These are phyloP conservation scores for Oligia strigilis DNA, from an alignment of 2,888 invertebrate species.

Conservation along the genomic window DNA sequence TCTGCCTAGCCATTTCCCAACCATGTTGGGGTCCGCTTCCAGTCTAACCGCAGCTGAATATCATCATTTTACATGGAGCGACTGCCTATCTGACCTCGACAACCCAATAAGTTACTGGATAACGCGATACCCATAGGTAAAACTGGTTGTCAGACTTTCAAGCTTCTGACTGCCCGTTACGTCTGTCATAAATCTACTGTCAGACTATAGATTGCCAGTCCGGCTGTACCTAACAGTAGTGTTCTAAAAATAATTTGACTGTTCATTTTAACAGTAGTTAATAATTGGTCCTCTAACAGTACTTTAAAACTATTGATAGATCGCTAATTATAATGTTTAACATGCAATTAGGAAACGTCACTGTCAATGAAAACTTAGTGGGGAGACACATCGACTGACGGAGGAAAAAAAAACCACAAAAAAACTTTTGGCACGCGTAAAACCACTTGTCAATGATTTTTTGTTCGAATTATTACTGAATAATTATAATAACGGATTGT, in stretches of 20 bases:
- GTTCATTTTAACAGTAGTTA: constrained; percentile 56
- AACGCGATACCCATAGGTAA: not conserved
- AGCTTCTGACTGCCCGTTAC: not conserved
- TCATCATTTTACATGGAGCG: not conserved
- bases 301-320: constrained; percentile 63
- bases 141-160: not conserved
- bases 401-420: constrained; percentile 58
- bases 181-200: not conserved
- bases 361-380: constrained; percentile 79
- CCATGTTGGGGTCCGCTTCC: not conserved
- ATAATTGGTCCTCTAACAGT: constrained; percentile 67
- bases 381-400: constrained; percentile 62
- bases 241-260: constrained; percentile 10
- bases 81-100: not conserved
- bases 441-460: constrained; percentile 69
- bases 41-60: not conserved
- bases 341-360: constrained; percentile 83
- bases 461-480: constrained; percentile 52
- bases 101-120: not conserved
- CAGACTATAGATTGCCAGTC: too few species aligned
- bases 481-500: constrained; percentile 70
- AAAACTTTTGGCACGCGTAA: constrained; percentile 64
- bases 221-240: constrained; percentile 35
- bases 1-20: not conserved
- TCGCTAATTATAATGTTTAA: constrained; percentile 80